These are phyloP conservation scores for Peucedramus taeniatus DNA, from an alignment of 2,113 vertebrate genomes.

Conservation along the genomic window DNA sequence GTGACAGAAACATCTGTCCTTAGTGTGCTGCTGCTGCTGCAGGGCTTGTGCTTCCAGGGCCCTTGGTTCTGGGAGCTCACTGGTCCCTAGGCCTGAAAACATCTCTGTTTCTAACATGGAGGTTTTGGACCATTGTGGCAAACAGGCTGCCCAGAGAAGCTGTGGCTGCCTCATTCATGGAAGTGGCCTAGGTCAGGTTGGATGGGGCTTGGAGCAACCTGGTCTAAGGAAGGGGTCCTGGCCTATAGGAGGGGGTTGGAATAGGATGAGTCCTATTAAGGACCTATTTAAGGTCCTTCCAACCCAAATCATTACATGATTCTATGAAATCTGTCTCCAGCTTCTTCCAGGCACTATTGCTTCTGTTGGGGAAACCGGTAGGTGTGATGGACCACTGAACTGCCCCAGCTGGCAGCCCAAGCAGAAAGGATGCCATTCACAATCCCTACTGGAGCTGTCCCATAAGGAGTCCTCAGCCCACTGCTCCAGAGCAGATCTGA, in stretches of 20 bases:
- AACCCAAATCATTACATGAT: neutral
- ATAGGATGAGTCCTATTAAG: neutral
- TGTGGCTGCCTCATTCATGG: neutral
- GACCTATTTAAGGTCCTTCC: neutral
- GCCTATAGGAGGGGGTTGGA: neutral
- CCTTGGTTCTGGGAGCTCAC: neutral
- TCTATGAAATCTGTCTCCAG: neutral
- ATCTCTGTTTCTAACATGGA: neutral
- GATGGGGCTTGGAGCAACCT: neutral
- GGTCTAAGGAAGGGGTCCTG: neutral
- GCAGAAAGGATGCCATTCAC: neutral
- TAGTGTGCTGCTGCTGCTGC: neutral
- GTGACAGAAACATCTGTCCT: neutral
- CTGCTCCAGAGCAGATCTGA: neutral
- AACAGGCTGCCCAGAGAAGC: neutral
- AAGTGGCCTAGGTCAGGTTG: neutral
- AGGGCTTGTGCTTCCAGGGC: neutral
- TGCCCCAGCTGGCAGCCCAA: neutral
- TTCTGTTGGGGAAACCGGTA: neutral
- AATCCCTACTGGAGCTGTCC: neutral
- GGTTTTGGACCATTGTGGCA: neutral
- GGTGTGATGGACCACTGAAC: neutral
- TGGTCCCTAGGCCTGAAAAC: neutral
- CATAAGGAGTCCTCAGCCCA: neutral
- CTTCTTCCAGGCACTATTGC: neutral